phyloP scores from a whole-genome alignment of 2,797 vertebrate species.

The Rhinella marina region DNA sequence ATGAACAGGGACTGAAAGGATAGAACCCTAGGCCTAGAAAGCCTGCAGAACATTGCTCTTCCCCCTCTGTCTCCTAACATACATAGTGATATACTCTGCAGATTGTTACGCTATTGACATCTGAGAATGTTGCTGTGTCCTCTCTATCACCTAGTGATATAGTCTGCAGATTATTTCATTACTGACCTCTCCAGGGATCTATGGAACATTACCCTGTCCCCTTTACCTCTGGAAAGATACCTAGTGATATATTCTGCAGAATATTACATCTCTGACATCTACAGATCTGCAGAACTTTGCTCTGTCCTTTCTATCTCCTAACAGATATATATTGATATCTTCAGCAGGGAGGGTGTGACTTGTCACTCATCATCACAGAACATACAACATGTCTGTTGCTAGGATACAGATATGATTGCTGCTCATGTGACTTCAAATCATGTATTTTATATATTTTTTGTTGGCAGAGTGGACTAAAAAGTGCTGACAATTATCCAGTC shows the following conservation, averaged over 20 bases:
- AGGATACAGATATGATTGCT: constrained; percentile 18
- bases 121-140: too few species aligned
- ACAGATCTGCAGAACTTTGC: neutral
- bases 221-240: neutral
- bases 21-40: too few species aligned
- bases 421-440: neutral
- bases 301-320: neutral
- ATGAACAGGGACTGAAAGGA: neutral
- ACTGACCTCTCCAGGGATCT: neutral
- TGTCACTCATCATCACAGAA: neutral
- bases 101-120: neutral
- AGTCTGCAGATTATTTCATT: neutral
- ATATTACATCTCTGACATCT: too few species aligned
- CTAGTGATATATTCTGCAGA: too few species aligned
- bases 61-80: too few species aligned
- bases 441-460: neutral
- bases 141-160: too few species aligned
- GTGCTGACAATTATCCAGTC: too few species aligned
- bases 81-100: neutral
- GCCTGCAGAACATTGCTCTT: neutral
- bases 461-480: neutral
- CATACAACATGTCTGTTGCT: constrained; percentile 27
- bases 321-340: neutral
- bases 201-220: neutral
- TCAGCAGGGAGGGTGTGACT: neutral